Base-by-base conservation (phyloP, 2,113 vertebrate genomes). In the Limnothrissa miodon region DNA sequence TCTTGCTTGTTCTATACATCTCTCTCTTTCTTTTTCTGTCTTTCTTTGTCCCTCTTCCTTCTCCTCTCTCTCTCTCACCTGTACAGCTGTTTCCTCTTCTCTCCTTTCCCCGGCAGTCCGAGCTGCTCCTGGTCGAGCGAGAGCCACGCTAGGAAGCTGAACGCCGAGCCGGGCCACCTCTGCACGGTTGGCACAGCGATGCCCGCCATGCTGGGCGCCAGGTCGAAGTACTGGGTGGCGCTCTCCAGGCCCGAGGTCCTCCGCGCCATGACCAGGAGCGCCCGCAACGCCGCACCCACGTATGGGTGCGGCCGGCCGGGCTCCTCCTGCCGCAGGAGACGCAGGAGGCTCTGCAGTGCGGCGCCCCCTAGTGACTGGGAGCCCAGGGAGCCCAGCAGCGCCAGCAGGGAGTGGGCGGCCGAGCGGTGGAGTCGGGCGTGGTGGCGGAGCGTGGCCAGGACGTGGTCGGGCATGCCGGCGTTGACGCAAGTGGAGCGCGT, bases 81-180 rank as follows among this genome's bases (percentile, higher is more conserved):
- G 90, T 99, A 99, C 9, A 99, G 93, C 88, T 99, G 98, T 85
- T 99, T 99, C 89, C 98, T 95, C 91, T 97, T 99, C 92, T 96
- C 95, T 0, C 94, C 94, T 87, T 97, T 97, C 92, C 93, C 94
- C 1, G 86, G 51, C 0, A 92, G 90, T 1, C 93, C 93, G 89
- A 94, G 91, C 42, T 94, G 97, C 88, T 97, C 96, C 92, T 99
- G 98, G 89, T 99, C 98, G 36, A 99, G 91, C 23, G 97, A 99
- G 85, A 99, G 94, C 98, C 98, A 99, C 82, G 97, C 97, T 1
- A 87, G 92, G 90, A 98, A 99, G 88, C 97, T 96, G 92, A 99
- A 99, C 0, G 97, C 97, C 19, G 96, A 96, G 6, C 98, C 98
- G 0, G 96, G 96, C 98, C 98, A 99, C 79, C 94, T 94, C 82